Percentiles rank a stretch among this genome's conserved stretches.
Conservation (phyloP, 1,140 invertebrate genomes). For the Hyles euphorbiae region DNA sequence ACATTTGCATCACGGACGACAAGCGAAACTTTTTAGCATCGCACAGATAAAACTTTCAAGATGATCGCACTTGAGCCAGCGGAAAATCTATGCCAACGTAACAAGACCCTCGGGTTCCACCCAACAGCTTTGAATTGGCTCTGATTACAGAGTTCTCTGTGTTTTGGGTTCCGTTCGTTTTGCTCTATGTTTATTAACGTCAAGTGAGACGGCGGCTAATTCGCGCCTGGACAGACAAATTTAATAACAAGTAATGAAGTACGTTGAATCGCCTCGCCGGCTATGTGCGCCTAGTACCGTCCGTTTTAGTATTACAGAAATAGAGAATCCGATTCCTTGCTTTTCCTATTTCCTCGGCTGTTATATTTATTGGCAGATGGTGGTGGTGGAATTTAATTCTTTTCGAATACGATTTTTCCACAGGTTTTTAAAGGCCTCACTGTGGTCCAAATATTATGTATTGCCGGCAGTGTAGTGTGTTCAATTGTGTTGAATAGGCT, state of each 20-base stretch:
- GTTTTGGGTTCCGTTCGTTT: conserved; percentile 3
- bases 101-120: conserved; percentile 8
- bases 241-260: conserved; percentile 31
- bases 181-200: conserved; percentile 31
- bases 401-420: no score
- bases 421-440: no score
- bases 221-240: conserved; percentile 32
- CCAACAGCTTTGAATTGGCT: not conserved
- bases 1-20: conserved; percentile 3
- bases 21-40: conserved; percentile 10
- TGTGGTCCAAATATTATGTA: no score
- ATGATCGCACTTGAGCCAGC: conserved; percentile 22
- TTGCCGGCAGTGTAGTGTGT: no score
- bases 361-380: no score
- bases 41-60: conserved; percentile 32
- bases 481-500: no score
- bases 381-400: no score
- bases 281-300: conserved; percentile 13
- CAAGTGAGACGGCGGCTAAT: conserved; percentile 30
- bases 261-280: conserved; percentile 10
- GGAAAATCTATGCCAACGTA: conserved; percentile 18
- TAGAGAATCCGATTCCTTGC: no score
- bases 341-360: no score
- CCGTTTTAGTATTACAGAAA: not conserved
- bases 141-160: conserved; percentile 7